Percentiles rank a stretch among this genome's conserved stretches.
Evolutionary conservation across 1,140 invertebrate species (phyloP).

Genomic region (Ptiloglossa arizonensis): DNA sequence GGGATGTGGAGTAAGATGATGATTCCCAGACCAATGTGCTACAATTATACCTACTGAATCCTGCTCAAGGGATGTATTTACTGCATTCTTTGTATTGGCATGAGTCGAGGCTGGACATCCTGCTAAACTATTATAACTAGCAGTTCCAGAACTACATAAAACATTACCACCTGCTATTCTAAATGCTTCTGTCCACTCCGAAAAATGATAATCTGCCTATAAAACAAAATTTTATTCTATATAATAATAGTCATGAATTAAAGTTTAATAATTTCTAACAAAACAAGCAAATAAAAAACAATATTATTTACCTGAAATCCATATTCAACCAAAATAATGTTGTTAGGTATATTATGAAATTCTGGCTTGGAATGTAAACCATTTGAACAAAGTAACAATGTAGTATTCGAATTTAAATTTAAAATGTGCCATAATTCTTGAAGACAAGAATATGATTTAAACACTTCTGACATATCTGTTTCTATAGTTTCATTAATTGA

Average conservation of each 20-base stretch:
- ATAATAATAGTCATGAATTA: not conserved
- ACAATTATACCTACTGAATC: slow-evolving; percentile 84
- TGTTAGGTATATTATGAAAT: slow-evolving; percentile 82
- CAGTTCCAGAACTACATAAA: slow-evolving; percentile 85
- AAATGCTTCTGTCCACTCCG: slow-evolving; percentile 83
- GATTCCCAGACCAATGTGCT: slow-evolving; percentile 86
- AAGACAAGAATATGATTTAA: slow-evolving; percentile 79
- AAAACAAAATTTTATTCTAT: slow-evolving; percentile 50
- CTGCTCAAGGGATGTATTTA: slow-evolving; percentile 82
- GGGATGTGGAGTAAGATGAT: slow-evolving; percentile 85
- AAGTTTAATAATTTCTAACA: not conserved
- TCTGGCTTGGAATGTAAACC: slow-evolving; percentile 79
- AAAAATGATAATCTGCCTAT: slow-evolving; percentile 87
- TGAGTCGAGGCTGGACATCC: slow-evolving; percentile 86
- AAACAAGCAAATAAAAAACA: not conserved
- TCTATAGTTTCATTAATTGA: slow-evolving; percentile 80
- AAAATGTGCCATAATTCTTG: slow-evolving; percentile 83
- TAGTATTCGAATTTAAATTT: slow-evolving; percentile 82
- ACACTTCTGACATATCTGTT: slow-evolving; percentile 80
- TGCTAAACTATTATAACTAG: slow-evolving; percentile 86
- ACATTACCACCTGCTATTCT: slow-evolving; percentile 83
- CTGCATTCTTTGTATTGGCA: slow-evolving; percentile 84
- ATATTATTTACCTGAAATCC: slow-evolving; percentile 83
- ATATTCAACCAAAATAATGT: slow-evolving; percentile 85
- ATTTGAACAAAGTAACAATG: slow-evolving; percentile 84